phyloP scores from a whole-genome alignment of 2,113 vertebrate genomes.

The Spea bombifrons region DNA sequence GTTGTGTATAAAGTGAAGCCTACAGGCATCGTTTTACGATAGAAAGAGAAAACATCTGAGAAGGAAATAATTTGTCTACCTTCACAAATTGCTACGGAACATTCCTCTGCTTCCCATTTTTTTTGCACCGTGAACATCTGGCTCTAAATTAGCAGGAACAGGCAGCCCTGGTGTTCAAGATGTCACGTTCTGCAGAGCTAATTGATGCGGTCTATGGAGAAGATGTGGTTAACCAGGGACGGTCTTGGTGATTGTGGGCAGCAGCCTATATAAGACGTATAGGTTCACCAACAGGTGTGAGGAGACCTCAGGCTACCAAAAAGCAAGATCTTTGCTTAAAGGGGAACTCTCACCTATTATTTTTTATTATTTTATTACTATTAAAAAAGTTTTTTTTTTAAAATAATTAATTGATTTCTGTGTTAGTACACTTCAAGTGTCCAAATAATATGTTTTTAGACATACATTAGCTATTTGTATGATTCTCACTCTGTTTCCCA shows the following conservation, averaged over 20 bases:
- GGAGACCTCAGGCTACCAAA: too few relatives aligned
- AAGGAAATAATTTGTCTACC: slow-evolving; percentile 18
- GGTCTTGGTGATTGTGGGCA: not conserved
- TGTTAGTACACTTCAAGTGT: too few relatives aligned
- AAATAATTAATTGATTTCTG: too few relatives aligned
- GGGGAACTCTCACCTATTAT: too few relatives aligned
- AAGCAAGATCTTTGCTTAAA: too few relatives aligned
- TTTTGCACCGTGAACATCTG: slow-evolving; percentile 20
- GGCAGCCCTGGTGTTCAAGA: not conserved
- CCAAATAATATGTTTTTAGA: too few relatives aligned
- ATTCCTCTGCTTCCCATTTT: slow-evolving; percentile 20
- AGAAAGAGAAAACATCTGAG: slow-evolving; percentile 15
- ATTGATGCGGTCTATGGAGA: not conserved
- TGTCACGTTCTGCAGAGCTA: not conserved
- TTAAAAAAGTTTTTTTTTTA: too few relatives aligned
- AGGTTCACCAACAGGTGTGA: too few relatives aligned
- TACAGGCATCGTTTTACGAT: not conserved
- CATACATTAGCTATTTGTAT: too few relatives aligned
- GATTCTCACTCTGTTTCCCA: too few relatives aligned
- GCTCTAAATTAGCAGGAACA: not conserved
- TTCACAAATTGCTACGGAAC: not conserved
- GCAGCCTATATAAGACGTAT: too few relatives aligned
- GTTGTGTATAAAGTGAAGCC: not conserved
- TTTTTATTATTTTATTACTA: too few relatives aligned
- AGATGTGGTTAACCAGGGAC: not conserved